Evolutionary conservation across 64 coral and sea anemone genomes (phyloP).

Genomic region (Catalaphyllia jardinei): DNA sequence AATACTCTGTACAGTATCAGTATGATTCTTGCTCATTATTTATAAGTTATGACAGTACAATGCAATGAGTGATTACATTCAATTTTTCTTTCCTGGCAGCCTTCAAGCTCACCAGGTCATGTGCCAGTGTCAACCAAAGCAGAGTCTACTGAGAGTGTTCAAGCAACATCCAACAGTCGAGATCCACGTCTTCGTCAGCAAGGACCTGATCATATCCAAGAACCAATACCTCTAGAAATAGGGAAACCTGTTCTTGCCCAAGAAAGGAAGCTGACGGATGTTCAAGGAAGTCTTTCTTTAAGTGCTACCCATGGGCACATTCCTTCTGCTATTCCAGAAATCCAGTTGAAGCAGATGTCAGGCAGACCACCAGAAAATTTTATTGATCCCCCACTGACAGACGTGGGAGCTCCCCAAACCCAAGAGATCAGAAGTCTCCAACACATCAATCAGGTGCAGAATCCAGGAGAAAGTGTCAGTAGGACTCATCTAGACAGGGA

Average conservation of each 20-base stretch:
- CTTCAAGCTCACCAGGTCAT: background rate
- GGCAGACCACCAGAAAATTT: background rate
- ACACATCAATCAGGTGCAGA: background rate
- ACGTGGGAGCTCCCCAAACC: background rate
- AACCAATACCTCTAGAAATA: background rate
- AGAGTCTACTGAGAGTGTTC: conserved; percentile 38
- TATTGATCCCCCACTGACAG: background rate
- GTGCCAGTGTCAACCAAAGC: conserved; percentile 56
- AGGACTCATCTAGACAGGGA: conserved; percentile 3
- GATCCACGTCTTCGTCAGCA: conserved; percentile 83
- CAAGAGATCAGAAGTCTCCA: conserved; percentile 14
- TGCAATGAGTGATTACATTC: background rate
- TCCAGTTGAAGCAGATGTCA: background rate
- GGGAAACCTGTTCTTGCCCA: background rate
- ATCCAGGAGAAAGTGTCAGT: background rate
- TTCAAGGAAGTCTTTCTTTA: background rate
- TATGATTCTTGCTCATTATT: too few species aligned
- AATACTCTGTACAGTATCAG: too few species aligned
- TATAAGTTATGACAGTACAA: too few species aligned
- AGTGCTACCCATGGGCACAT: background rate
- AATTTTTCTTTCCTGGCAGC: conserved; percentile 3
- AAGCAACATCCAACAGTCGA: conserved; percentile 34
- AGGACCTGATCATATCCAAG: conserved; percentile 25
- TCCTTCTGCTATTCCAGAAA: too few species aligned
- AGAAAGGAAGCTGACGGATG: background rate